Base-by-base conservation (phyloP, 2,888 invertebrate species). In the Phytoseiulus persimilis region DNA sequence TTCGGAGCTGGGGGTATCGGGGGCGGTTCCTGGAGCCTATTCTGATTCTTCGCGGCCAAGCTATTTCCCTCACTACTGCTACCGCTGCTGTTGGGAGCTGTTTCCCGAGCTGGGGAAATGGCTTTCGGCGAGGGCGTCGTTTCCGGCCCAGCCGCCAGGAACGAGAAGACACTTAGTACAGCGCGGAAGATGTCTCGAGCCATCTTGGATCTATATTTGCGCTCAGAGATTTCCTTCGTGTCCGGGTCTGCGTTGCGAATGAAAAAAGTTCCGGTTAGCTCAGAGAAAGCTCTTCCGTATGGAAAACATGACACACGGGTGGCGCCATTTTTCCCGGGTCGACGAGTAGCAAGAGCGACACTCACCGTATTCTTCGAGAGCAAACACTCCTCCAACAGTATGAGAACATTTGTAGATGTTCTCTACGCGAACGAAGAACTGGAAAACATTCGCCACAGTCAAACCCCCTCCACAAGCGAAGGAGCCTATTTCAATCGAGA, bases 381-480 rank as follows among this genome's bases (percentile, higher is more conserved):
- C 96, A 95, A 99, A 99, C 94, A 99, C 96, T 93, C 98, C 98
- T 93, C 98, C 99, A 94, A 98, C 98, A 94, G 97, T 98, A 91
- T 99, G 98, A 94, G 98, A 99, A 94, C 99, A 99, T 94, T 99
- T 99, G 94, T 98, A 95, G 94, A 99, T 99, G 94, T 98, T 98
- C 94, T 97, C 96, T 94, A 99, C 95, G 93, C 98, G 96, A 93
- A 99, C 98, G 95, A 99, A 99, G 94, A 98, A 99, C 98, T 99
- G 96, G 92, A 97, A 96, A 92, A 90, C 91, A 91, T 90, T 90
- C 83, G 89, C 84, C 90, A 90, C 90, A 90, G 90, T 89, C 90
- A 90, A 90, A 90, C 39, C 9, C 39, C 3, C 9, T 39, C 65
- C 9, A 65, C 11, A 65, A 65, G 18, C 9, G 18, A 65, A 65